A percentile compares a stretch with the other conserved stretches of the same genome.
phyloP scores from a whole-genome alignment of 2,888 invertebrate genomes.

The Ctenicera cuprea region DNA sequence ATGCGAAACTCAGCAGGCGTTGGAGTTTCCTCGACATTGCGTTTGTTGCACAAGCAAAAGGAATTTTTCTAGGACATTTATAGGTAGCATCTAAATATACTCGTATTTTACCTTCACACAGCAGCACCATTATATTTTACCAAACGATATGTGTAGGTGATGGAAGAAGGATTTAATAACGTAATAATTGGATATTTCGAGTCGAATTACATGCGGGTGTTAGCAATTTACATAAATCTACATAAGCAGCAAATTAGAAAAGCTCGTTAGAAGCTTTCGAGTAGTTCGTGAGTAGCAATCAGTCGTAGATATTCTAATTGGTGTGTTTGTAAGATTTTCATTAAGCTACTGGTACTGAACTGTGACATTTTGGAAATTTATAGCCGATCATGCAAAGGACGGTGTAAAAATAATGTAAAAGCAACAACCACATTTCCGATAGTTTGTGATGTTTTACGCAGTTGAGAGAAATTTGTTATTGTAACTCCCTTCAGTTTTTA shows the following conservation, averaged over 20 bases:
- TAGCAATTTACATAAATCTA: conserved; percentile 7
- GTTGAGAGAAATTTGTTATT: too few species aligned
- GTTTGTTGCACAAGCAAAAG: not conserved
- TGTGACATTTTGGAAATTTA: too few species aligned
- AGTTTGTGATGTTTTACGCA: too few species aligned
- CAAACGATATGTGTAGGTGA: not conserved
- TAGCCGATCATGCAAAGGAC: too few species aligned
- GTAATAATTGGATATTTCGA: conserved; percentile 15
- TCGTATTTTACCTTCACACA: conserved; percentile 27
- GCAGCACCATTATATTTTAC: not conserved
- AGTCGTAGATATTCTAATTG: too few species aligned
- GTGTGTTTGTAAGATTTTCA: too few species aligned
- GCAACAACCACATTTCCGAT: too few species aligned
- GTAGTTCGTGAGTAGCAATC: too few species aligned
- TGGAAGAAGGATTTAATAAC: conserved; percentile 4
- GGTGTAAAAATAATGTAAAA: too few species aligned
- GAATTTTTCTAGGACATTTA: not conserved
- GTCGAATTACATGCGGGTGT: not conserved
- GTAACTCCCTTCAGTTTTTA: too few species aligned
- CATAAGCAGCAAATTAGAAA: not conserved
- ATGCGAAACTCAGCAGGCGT: not conserved
- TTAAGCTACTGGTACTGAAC: too few species aligned
- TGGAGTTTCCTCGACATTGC: not conserved
- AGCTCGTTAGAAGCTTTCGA: too few species aligned
- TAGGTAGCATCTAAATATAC: conserved; percentile 17